Base-by-base conservation (phyloP, 2,888 invertebrate genomes). In the Smittia sp. region DNA sequence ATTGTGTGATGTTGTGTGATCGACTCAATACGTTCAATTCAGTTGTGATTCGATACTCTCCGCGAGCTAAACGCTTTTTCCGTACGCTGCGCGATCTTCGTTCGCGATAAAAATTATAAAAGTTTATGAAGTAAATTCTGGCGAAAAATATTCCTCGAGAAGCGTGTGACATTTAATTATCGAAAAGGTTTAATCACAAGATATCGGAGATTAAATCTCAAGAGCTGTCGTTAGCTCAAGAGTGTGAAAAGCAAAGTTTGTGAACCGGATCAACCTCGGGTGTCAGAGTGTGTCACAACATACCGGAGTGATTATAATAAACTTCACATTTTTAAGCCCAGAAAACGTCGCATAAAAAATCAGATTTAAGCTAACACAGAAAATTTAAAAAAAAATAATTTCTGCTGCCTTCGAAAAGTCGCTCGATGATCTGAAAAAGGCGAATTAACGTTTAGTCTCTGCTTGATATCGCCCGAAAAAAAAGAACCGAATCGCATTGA, bases 11-110 rank as follows among this genome's bases (percentile, higher is more conserved):
- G 63, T 73, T 73, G 69, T 69, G 68, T 72, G 72, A 72, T 72
- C 72, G 52, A 72, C 72, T 72, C 72, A 39, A 32, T 25, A 54
- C 25, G 24, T 58, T 58, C 54, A 52, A 52, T 72, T 72, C 62
- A 72, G 72, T 72, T 62, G 72, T 72, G 72, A 72, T 72, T 72
- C 62, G 32, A 72, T 72, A 62, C 72, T 72, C 62, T 72, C 62
- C 52, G 72, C 24, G 72, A 72, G 72, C 72, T 72, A 72, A 72
- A 72, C 72, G 72, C 24, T 62, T 69, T 72, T 72, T 72, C 25
- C 18, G 11, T 38, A 22, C 6, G 27, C 72, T 72, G 58, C 72
- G 72, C 58, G 62, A 20, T 58, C 58, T 46, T 46, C 18, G 20
- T 20, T 58, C 72, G 62, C 58, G 62, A 72, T 24, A 46, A 20